Base-by-base conservation (phyloP, 1,140 invertebrate species). In the Samia ricini region DNA sequence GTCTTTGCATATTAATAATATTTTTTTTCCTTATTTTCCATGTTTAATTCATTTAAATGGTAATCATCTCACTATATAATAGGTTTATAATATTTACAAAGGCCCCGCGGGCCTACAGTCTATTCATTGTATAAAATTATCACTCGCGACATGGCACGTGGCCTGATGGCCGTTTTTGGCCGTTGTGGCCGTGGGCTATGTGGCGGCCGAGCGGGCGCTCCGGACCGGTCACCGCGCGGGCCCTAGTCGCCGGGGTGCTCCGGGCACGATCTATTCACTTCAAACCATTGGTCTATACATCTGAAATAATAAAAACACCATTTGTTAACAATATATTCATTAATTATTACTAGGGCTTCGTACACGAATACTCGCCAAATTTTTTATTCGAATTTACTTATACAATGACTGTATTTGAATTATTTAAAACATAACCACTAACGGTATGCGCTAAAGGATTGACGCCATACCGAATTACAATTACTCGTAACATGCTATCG, bases 221-320 rank as follows among this genome's bases (percentile, higher is more conserved):
- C 12, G 57, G n/a, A 26, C 61, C 15, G 63, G 23, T 15, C 19
- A 3, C 48, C n/a, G 48, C 5, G 8, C 52, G 48, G 48, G 57
- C 49, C 52, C 60, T 95, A 97, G 92, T 98, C 97, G 71, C 95
- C 95, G 69, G 98, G 98, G 92, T 99, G 98, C 91, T 98, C 97
- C 29, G 97, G 97, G 92, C 97, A 99, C 71, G 96, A 98, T 89
- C 97, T 94, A 93, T 98, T 99, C 78, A 98, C 96, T 92, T 98
- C 96, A 93, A 99, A 99, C 98, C 98, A 99, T 91, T 96, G 94
- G 92, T 99, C 97, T 90, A 98, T 98, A 92, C 97, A 98, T 89
- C 96, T 97, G 91, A 20, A 93, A 92, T 72, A 15, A 56, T 26
- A 29, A 26, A 19, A 48, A 60, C 8, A 55, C 29, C 23, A 26